Evolutionary conservation across 2,113 vertebrate genomes (phyloP).

Genomic region (Brachionichthys hirsutus): DNA sequence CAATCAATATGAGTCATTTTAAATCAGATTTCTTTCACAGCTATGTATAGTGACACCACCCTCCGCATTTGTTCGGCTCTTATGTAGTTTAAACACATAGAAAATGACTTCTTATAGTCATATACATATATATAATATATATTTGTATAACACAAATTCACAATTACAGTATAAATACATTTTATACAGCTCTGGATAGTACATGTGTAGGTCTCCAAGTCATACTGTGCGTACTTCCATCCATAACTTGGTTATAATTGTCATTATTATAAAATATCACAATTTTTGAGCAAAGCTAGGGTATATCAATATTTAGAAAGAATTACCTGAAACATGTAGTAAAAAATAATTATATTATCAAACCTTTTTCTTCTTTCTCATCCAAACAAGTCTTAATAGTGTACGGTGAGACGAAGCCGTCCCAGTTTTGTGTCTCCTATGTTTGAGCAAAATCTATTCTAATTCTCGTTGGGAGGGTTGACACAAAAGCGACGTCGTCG

Average conservation of each 20-base stretch:
- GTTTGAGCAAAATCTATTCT: slow-evolving; percentile 30
- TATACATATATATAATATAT: slow-evolving; percentile 92
- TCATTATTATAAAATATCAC: slow-evolving; percentile 82
- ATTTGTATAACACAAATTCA: slow-evolving; percentile 94
- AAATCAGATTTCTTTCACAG: slow-evolving; percentile 89
- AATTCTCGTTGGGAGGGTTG: slow-evolving; percentile 26
- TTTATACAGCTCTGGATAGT: slow-evolving; percentile 86
- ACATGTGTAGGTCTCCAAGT: slow-evolving; percentile 85
- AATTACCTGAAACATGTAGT: slow-evolving; percentile 83
- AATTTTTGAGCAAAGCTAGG: slow-evolving; percentile 83
- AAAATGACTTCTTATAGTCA: slow-evolving; percentile 88
- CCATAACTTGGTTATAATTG: slow-evolving; percentile 74
- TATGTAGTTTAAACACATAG: slow-evolving; percentile 92
- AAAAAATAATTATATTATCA: slow-evolving; percentile 83
- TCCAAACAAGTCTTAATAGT: slow-evolving; percentile 65
- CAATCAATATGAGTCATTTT: slow-evolving; percentile 92
- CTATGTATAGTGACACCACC: slow-evolving; percentile 90
- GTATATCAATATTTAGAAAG: slow-evolving; percentile 84
- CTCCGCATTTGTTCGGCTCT: slow-evolving; percentile 61
- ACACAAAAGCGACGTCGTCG: slow-evolving; percentile 47
- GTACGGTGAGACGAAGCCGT: slow-evolving; percentile 34
- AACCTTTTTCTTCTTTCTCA: slow-evolving; percentile 74
- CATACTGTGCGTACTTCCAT: slow-evolving; percentile 74
- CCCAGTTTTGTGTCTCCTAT: slow-evolving; percentile 51
- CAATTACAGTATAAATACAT: slow-evolving; percentile 98